Evolutionary conservation across 1,140 invertebrate species (phyloP).

Genomic region (Dinoponera quadriceps): DNA sequence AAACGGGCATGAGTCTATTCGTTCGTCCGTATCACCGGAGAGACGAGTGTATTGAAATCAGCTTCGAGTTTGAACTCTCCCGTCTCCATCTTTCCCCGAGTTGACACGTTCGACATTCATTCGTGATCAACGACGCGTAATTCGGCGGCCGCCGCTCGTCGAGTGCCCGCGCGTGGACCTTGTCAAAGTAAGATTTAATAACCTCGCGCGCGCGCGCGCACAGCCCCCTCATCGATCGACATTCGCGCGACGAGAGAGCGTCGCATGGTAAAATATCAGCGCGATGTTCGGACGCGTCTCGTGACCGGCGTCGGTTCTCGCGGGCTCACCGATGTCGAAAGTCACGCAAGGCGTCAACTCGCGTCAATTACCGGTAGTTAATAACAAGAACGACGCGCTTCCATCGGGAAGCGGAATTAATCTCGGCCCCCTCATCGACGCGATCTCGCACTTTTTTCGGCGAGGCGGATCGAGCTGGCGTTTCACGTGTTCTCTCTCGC

Average conservation of each 20-base stretch:
- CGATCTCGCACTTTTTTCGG: too few species aligned
- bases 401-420: background rate
- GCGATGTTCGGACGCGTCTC: background rate
- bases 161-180: constrained; percentile 48
- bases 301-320: too few species aligned
- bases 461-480: too few species aligned
- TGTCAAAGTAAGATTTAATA: constrained; percentile 56
- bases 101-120: background rate
- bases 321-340: too few species aligned
- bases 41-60: too few species aligned
- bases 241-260: background rate
- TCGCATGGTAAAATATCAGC: background rate
- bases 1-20: too few species aligned
- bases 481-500: too few species aligned
- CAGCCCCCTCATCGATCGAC: constrained; percentile 29
- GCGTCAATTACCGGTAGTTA: too few species aligned
- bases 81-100: too few species aligned
- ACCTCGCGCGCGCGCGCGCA: constrained; percentile 16
- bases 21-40: too few species aligned
- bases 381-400: background rate
- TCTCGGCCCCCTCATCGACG: background rate
- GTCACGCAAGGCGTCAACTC: too few species aligned
- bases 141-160: background rate
- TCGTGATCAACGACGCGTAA: constrained; percentile 3
- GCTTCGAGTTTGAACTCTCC: too few species aligned